phyloP scores from a whole-genome alignment of 2,113 vertebrate species.

The Bostrychus sinensis region DNA sequence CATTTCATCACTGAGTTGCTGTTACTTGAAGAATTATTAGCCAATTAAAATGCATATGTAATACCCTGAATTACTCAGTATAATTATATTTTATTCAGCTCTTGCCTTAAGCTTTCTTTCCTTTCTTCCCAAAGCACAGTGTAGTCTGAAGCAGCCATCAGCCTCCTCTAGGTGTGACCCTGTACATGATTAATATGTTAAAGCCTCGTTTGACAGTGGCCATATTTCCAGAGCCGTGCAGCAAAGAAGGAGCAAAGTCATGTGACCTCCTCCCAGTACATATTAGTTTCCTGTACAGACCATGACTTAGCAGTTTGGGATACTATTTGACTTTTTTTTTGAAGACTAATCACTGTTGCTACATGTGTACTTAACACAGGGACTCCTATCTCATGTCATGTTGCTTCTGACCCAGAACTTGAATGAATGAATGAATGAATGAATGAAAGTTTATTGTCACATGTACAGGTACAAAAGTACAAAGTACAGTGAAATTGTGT shows the following conservation, averaged over 20 bases:
- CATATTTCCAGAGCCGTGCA: slow-evolving; percentile 1
- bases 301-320: neutral
- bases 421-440: no score
- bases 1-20: no score
- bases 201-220: slow-evolving; percentile 1
- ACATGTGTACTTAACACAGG: neutral
- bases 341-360: neutral
- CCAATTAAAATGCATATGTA: no score
- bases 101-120: neutral
- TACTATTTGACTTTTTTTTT: neutral
- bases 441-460: no score
- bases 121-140: neutral
- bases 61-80: no score
- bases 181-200: slow-evolving; percentile 8
- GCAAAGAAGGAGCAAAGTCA: neutral
- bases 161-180: neutral
- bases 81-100: no score
- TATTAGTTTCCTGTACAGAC: neutral
- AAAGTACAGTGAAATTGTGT: no score
- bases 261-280: neutral
- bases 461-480: no score
- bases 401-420: neutral
- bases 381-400: neutral
- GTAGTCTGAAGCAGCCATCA: neutral
- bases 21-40: no score